Evolutionary conservation across 2,113 vertebrate genomes (phyloP).

Genomic region (Rhineura floridana): DNA sequence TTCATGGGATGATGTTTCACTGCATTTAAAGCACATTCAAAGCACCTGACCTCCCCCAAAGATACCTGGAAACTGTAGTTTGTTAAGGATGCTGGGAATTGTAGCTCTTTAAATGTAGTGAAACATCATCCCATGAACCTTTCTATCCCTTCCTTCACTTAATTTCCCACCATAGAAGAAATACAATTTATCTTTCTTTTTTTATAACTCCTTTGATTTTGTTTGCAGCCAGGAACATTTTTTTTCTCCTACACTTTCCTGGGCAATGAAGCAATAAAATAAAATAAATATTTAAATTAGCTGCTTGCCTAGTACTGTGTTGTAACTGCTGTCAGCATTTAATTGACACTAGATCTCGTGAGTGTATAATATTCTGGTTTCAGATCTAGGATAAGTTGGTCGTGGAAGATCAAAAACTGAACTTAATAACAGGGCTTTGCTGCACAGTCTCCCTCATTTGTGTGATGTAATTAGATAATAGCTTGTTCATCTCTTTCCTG

Average conservation of each 20-base stretch:
- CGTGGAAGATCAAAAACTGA: conserved; percentile 26
- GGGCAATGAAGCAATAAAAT: conserved; percentile 25
- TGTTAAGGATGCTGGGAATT: no score
- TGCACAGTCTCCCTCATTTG: conserved; percentile 21
- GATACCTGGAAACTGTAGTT: no score
- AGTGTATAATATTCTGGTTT: conserved; percentile 57
- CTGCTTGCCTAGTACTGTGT: conserved; percentile 30
- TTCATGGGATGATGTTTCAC: neutral
- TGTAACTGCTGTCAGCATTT: conserved; percentile 41
- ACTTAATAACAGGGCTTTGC: conserved; percentile 43
- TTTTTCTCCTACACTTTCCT: conserved; percentile 14
- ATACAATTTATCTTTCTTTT: neutral
- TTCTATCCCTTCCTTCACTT: neutral
- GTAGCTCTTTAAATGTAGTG: no score
- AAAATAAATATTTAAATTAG: conserved; percentile 43
- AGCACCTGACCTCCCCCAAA: no score
- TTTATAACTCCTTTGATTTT: conserved; percentile 28
- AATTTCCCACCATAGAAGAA: neutral
- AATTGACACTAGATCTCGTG: conserved; percentile 47
- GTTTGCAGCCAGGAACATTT: conserved; percentile 6
- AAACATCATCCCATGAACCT: neutral
- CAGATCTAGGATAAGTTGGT: conserved; percentile 41
- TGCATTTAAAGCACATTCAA: no score
- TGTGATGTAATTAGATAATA: conserved; percentile 30
- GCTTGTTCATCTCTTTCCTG: conserved; percentile 35